These are phyloP conservation scores for Lagopus leucura DNA, from an alignment of 2,113 vertebrate species.

Conservation along the genomic window DNA sequence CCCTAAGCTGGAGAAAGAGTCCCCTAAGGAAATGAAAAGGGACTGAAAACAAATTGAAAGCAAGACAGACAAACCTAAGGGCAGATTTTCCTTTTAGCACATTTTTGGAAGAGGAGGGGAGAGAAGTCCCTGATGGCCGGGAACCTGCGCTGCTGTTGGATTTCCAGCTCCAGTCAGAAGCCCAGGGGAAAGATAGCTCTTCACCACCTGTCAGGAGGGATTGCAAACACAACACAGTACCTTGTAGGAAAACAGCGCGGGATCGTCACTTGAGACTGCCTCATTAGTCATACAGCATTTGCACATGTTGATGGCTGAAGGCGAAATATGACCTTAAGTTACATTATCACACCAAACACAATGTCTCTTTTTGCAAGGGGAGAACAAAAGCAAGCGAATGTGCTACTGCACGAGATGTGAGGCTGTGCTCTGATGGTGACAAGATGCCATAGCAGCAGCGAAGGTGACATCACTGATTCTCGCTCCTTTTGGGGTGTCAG, in stretches of 20 bases:
- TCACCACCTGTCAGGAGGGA: slow-evolving; percentile 49
- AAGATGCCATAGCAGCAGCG: not conserved
- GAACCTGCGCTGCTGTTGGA: not conserved
- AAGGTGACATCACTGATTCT: not conserved
- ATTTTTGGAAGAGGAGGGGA: not conserved
- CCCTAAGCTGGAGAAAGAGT: fast-evolving
- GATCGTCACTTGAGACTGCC: slow-evolving; percentile 22
- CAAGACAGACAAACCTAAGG: not conserved
- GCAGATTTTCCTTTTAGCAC: slow-evolving; percentile 46
- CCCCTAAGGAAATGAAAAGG: not conserved
- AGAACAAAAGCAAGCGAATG: not conserved
- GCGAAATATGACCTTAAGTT: slow-evolving; percentile 71
- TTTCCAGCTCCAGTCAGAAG: slow-evolving; percentile 26
- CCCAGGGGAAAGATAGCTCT: slow-evolving; percentile 3
- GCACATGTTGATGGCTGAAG: slow-evolving; percentile 65
- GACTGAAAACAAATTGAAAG: slow-evolving; percentile 17
- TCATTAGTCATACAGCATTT: slow-evolving; percentile 65
- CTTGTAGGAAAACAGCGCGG: slow-evolving; percentile 25
- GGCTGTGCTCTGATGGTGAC: not conserved
- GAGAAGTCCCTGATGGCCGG: not conserved
- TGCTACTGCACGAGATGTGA: not conserved
- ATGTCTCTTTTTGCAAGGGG: not conserved
- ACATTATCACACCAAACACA: slow-evolving; percentile 62
- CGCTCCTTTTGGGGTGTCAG: not conserved
- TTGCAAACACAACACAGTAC: slow-evolving; percentile 18